Conservation (phyloP, 2,888 invertebrate genomes). For the Drepanosiphum platanoidis region DNA sequence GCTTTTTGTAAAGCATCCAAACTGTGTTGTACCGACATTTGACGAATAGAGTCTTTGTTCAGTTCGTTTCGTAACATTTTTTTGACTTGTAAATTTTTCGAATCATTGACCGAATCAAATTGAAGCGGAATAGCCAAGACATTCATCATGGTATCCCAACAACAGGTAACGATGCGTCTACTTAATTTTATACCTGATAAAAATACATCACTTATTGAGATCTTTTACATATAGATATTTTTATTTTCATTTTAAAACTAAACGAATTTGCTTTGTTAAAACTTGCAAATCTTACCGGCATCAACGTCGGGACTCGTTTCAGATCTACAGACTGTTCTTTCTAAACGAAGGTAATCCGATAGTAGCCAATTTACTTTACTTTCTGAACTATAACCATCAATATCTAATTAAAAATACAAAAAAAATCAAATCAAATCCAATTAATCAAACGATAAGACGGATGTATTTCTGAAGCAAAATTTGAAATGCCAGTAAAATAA, state of each 20-base stretch:
- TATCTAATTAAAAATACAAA: slow-evolving; percentile 51
- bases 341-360: slow-evolving; percentile 82
- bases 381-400: slow-evolving; percentile 59
- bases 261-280: not conserved
- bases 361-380: slow-evolving; percentile 62
- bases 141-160: slow-evolving; percentile 91
- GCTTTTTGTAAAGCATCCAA: slow-evolving; percentile 92
- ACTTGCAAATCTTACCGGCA: slow-evolving; percentile 72
- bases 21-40: slow-evolving; percentile 68
- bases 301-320: slow-evolving; percentile 78
- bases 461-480: not conserved
- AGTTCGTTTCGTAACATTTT: slow-evolving; percentile 68
- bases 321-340: slow-evolving; percentile 78
- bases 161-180: slow-evolving; percentile 82
- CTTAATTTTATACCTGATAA: slow-evolving; percentile 67
- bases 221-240: not conserved
- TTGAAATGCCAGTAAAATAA: not conserved
- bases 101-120: slow-evolving; percentile 66
- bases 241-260: not conserved
- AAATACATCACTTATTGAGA: slow-evolving; percentile 21
- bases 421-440: not conserved
- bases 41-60: slow-evolving; percentile 68
- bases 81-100: slow-evolving; percentile 66
- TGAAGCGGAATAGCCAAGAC: slow-evolving; percentile 84
- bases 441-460: not conserved